A percentile compares a stretch with the other conserved stretches of the same genome.
Evolutionary conservation across 2,113 vertebrate genomes (phyloP).

Genomic region (Chaetura pelagica): DNA sequence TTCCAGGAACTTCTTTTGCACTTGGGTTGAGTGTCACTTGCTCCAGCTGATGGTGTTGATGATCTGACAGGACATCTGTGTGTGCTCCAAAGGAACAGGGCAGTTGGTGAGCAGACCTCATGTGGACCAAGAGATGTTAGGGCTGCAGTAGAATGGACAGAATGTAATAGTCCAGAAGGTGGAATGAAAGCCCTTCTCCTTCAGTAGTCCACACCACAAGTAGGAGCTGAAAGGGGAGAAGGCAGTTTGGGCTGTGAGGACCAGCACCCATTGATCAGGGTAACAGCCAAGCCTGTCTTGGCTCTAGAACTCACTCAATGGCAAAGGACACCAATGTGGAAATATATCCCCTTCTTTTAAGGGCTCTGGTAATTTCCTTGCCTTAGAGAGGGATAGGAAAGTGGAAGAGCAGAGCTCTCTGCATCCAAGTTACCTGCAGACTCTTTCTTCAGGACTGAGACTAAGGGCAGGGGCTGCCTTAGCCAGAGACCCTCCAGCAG

Average conservation of each 20-base stretch:
- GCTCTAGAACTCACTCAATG: not conserved
- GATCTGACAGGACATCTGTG: not conserved
- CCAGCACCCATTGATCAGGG: not conserved
- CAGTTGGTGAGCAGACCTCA: not conserved
- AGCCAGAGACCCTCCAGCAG: not conserved
- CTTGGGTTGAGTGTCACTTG: not conserved
- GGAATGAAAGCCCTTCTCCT: not conserved
- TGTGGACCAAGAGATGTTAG: accelerated
- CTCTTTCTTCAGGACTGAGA: not conserved
- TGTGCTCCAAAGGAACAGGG: accelerated
- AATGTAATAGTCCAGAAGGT: not conserved
- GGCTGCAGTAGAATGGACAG: not conserved
- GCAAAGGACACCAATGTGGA: not conserved
- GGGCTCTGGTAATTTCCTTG: not conserved
- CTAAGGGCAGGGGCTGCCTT: not conserved
- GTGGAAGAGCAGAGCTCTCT: not conserved
- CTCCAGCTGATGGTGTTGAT: not conserved
- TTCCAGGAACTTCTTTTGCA: not conserved
- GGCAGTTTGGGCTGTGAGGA: not conserved
- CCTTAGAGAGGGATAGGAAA: not conserved
- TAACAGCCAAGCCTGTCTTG: not conserved
- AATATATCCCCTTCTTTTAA: not conserved
- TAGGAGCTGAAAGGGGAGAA: not conserved
- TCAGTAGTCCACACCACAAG: not conserved
- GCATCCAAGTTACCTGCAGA: not conserved